Conservation (phyloP, 2,888 invertebrate genomes). For the Limnephilus auricula region DNA sequence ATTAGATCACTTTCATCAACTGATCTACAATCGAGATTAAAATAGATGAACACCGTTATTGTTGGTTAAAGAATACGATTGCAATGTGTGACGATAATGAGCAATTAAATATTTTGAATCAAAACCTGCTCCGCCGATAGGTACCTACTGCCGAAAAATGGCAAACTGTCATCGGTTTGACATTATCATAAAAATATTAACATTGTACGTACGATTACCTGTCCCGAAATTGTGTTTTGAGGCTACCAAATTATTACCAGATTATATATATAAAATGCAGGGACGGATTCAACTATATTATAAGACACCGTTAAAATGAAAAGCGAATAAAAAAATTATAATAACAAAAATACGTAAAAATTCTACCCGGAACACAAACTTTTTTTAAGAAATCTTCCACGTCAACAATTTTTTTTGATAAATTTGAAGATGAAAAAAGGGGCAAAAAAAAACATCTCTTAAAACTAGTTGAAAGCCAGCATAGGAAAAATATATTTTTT, state of each 20-base stretch:
- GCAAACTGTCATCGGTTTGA: slow-evolving; percentile 43
- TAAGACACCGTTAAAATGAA: no score
- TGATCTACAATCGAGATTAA: slow-evolving; percentile 30
- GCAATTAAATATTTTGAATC: slow-evolving; percentile 43
- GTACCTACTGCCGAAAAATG: slow-evolving; percentile 2
- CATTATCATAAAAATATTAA: slow-evolving; percentile 39
- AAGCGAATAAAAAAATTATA: no score
- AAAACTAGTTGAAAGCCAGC: no score
- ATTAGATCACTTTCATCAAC: slow-evolving; percentile 12
- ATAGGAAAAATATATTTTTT: no score
- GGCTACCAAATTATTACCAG: slow-evolving; percentile 30
- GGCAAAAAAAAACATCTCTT: no score
- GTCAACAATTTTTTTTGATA: no score
- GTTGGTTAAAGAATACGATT: slow-evolving; percentile 35
- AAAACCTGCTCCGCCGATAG: slow-evolving; percentile 15
- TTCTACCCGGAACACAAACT: no score
- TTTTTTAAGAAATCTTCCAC: no score
- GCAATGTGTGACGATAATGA: slow-evolving; percentile 53
- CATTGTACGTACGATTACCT: slow-evolving; percentile 36
- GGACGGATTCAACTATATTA: background rate
- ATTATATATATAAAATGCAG: background rate
- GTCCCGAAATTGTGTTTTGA: slow-evolving; percentile 47
- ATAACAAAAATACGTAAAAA: no score
- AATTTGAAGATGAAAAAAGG: no score
- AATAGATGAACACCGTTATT: background rate